phyloP scores from a whole-genome alignment of 2,888 invertebrate species.

The Hirtodrosophila histrioides region DNA sequence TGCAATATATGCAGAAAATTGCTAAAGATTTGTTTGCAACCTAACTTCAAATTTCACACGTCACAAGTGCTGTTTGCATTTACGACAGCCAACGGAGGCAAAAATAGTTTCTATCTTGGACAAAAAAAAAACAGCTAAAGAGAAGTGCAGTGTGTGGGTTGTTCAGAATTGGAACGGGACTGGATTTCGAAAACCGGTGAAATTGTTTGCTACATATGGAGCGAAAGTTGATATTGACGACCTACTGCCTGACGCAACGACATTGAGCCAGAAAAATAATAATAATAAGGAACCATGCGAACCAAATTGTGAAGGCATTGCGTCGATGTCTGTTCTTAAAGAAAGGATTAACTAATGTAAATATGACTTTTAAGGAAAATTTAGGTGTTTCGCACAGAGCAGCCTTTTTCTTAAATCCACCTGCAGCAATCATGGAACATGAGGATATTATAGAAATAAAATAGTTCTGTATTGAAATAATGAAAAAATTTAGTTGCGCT shows the following conservation, averaged over 20 bases:
- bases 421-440: constrained; percentile 4
- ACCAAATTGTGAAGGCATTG: constrained; percentile 1
- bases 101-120: constrained; percentile 19
- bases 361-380: not conserved
- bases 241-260: no score
- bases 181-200: constrained; percentile 30
- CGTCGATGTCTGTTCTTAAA: not conserved
- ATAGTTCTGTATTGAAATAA: not conserved
- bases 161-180: constrained; percentile 25
- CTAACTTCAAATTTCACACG: no score
- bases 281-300: not conserved
- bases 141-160: constrained; percentile 22
- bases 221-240: not conserved
- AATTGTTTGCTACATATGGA: constrained; percentile 43
- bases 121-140: constrained; percentile 21
- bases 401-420: constrained; percentile 2
- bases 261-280: constrained; percentile 14
- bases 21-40: not conserved
- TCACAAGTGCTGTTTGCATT: no score
- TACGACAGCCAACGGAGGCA: not conserved
- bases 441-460: constrained; percentile 1
- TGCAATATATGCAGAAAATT: not conserved
- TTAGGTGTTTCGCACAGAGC: constrained; percentile 1
- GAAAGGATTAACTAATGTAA: constrained; percentile 1
- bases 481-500: not conserved